Conservation (phyloP, 2,888 invertebrate species). For the Cheilosia grossa region DNA sequence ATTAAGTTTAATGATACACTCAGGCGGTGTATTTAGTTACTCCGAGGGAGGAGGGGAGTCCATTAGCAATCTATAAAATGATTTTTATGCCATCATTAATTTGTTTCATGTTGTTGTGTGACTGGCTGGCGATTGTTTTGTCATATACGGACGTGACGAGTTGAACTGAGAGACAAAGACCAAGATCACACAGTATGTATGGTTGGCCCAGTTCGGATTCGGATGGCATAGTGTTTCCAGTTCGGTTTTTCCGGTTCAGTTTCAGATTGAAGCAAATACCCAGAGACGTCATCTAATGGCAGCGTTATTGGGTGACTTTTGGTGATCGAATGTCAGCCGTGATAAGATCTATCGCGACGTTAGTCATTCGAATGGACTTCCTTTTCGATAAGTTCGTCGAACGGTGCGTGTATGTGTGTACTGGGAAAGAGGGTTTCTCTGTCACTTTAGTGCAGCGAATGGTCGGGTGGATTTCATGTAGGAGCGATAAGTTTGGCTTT, state of each 20-base stretch:
- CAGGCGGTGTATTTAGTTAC: conserved; percentile 55
- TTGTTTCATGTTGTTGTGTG: conserved; percentile 33
- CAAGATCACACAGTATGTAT: conserved; percentile 10
- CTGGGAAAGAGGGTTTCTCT: conserved; percentile 20
- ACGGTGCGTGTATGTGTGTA: not conserved
- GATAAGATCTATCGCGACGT: conserved; percentile 43
- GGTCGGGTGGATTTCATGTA: conserved; percentile 15
- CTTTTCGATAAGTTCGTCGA: conserved; percentile 2
- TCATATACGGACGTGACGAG: conserved; percentile 44
- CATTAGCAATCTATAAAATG: conserved; percentile 72
- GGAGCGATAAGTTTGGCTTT: conserved; percentile 23
- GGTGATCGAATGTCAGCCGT: conserved; percentile 51
- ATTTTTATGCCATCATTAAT: conserved; percentile 73
- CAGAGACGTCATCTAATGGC: conserved; percentile 30
- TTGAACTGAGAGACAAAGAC: conserved; percentile 13
- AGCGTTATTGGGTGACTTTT: conserved; percentile 41
- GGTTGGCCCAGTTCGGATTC: conserved; percentile 34
- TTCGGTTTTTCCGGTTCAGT: conserved; percentile 33
- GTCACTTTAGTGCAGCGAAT: conserved; percentile 20
- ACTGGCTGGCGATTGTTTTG: conserved; percentile 25
- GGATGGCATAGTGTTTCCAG: conserved; percentile 4
- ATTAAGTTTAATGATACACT: conserved; percentile 64
- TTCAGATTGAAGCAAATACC: conserved; percentile 5
- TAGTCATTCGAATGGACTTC: conserved; percentile 47
- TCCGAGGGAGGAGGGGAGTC: conserved; percentile 56